Evolutionary conservation across 1,140 invertebrate species (phyloP).

Genomic region (silkworm (Bombyx mori)): ASM3026992v2 NC_085116.1:17455501-17456000

Average conservation of each 20-base stretch:
- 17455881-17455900: slow-evolving; percentile 83
- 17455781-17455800: slow-evolving; percentile 85
- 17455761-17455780: slow-evolving; percentile 77
- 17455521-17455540: no score
- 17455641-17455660: no score
- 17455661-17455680: no score
- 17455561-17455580: no score
- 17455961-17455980: not conserved
- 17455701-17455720: slow-evolving; percentile 78
- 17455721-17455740: slow-evolving; percentile 76
- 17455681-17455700: not conserved
- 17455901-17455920: slow-evolving; percentile 2
- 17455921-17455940: not conserved
- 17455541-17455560: no score
- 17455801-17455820: slow-evolving; percentile 81
- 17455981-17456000: not conserved
- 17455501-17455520: no score
- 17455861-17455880: slow-evolving; percentile 86
- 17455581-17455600: no score
- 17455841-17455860: slow-evolving; percentile 83
- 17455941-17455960: not conserved
- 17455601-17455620: no score
- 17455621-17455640: no score
- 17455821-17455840: slow-evolving; percentile 81
- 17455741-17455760: slow-evolving; percentile 79